Evolutionary conservation across 1,140 invertebrate genomes (phyloP).

Genomic region (Myzus persicae): DNA sequence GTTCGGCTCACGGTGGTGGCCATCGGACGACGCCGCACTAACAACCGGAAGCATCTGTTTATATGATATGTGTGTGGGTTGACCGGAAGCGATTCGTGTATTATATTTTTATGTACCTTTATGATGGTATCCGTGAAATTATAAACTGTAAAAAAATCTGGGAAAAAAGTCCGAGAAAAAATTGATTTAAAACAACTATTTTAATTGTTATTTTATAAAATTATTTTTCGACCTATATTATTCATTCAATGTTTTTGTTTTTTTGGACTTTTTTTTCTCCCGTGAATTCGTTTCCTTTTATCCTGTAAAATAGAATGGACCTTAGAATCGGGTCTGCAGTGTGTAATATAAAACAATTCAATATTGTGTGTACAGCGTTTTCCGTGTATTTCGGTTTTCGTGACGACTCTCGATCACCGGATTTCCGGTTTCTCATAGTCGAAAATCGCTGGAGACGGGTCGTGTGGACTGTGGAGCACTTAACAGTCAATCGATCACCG

Average conservation of each 20-base stretch:
- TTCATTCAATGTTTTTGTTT: not conserved
- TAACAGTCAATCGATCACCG: not conserved
- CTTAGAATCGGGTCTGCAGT: not conserved
- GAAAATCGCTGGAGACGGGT: not conserved
- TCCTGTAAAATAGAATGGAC: not conserved
- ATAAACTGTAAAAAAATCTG: not conserved
- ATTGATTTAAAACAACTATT: too few species aligned
- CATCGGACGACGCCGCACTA: slow-evolving; percentile 38
- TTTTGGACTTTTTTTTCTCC: not conserved
- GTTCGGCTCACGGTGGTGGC: not conserved
- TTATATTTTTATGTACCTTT: not conserved
- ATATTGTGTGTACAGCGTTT: not conserved
- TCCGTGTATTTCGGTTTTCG: not conserved
- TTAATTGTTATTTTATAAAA: not conserved
- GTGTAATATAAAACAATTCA: not conserved
- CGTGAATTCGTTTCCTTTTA: not conserved
- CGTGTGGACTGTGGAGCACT: rapidly evolving
- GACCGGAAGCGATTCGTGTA: not conserved
- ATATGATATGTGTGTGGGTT: too few species aligned
- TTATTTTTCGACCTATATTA: not conserved
- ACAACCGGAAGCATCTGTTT: not conserved
- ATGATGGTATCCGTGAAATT: not conserved
- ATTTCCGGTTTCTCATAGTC: not conserved
- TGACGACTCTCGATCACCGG: not conserved
- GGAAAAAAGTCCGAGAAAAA: not conserved